These are phyloP conservation scores for Rhinella marina DNA, from an alignment of 2,797 vertebrate genomes.

Conservation along the genomic window DNA sequence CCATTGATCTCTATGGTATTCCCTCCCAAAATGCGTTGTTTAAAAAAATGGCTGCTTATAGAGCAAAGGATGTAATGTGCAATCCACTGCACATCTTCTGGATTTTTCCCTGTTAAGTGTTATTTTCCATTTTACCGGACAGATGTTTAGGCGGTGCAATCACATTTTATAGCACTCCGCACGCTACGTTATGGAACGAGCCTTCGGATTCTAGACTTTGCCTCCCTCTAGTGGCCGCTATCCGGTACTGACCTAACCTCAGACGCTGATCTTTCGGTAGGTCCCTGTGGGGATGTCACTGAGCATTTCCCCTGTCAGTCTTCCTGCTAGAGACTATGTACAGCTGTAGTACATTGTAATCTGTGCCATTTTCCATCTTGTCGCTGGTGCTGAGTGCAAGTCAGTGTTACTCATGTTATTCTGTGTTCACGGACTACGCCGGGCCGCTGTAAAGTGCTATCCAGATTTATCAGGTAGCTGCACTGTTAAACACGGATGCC, in stretches of 20 bases:
- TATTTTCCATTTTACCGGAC: neutral
- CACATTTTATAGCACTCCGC: neutral
- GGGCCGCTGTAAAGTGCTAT: neutral
- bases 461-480: neutral
- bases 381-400: neutral
- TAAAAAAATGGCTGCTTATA: neutral
- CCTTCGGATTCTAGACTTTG: slow-evolving; percentile 6
- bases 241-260: neutral
- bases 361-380: slow-evolving; percentile 20
- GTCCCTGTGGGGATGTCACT: slow-evolving; percentile 21
- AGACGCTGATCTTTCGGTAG: slow-evolving; percentile 11
- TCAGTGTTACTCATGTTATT: slow-evolving; percentile 9
- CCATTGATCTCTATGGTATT: neutral
- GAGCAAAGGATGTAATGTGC: neutral
- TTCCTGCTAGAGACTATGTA: slow-evolving; percentile 16
- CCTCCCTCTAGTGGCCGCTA: slow-evolving; percentile 25
- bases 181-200: neutral
- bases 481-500: neutral
- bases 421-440: neutral
- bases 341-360: slow-evolving; percentile 13
- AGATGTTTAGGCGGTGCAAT: slow-evolving; percentile 8
- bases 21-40: neutral
- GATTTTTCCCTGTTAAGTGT: slow-evolving; percentile 5
- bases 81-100: neutral
- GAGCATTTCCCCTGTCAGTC: slow-evolving; percentile 18